These are phyloP conservation scores for Pholis gunnellus DNA, from an alignment of 2,113 vertebrate genomes.

Conservation along the genomic window DNA sequence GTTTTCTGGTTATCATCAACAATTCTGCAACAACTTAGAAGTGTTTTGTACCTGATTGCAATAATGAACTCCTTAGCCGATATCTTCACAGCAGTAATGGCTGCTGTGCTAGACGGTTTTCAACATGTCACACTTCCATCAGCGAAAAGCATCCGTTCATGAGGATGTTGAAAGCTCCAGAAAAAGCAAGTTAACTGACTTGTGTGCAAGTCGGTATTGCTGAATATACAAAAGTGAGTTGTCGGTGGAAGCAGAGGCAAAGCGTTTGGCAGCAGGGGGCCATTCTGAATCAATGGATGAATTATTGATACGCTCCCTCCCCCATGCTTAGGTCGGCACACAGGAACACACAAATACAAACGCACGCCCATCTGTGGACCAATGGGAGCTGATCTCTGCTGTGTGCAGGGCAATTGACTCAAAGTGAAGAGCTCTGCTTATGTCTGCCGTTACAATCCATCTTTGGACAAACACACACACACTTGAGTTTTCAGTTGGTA, in stretches of 20 bases:
- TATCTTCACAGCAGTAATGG: neutral
- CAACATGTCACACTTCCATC: neutral
- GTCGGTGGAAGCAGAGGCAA: slow-evolving; percentile 47
- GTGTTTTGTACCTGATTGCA: neutral
- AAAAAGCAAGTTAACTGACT: neutral
- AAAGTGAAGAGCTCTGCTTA: slow-evolving; percentile 14
- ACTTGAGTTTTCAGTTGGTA: slow-evolving; percentile 4
- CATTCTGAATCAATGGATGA: slow-evolving; percentile 72
- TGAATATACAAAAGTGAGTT: slow-evolving; percentile 41
- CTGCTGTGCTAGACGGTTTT: neutral
- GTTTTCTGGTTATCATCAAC: neutral
- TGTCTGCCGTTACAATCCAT: slow-evolving; percentile 9
- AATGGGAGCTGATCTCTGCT: slow-evolving; percentile 48
- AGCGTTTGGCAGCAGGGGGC: slow-evolving; percentile 59
- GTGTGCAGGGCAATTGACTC: slow-evolving; percentile 9
- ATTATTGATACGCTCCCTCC: slow-evolving; percentile 82
- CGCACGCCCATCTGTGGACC: slow-evolving; percentile 36
- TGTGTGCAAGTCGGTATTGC: neutral
- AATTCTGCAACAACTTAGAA: neutral
- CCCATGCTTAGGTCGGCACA: slow-evolving; percentile 43
- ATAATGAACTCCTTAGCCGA: neutral
- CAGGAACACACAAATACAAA: neutral
- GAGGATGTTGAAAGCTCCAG: neutral
- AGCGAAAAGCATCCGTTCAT: neutral
- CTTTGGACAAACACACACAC: neutral